phyloP scores from a whole-genome alignment of 2,113 vertebrate species.

The Peromyscus polionotus region DNA sequence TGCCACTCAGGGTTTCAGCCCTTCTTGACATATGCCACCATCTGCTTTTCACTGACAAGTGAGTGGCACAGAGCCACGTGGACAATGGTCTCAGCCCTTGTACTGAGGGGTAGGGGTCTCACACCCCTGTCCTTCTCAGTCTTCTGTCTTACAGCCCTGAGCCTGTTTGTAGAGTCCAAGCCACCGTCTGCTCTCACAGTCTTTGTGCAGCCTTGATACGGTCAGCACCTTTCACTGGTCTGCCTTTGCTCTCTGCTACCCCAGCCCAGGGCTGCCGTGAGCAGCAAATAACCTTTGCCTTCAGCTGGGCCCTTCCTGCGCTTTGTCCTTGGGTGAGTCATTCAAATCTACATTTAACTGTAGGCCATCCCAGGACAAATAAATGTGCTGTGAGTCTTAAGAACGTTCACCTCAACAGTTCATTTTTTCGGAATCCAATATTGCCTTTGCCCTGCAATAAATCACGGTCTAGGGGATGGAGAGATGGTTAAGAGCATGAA shows the following conservation, averaged over 20 bases:
- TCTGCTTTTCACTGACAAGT: neutral
- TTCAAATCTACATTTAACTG: neutral
- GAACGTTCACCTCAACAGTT: neutral
- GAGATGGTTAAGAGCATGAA: neutral
- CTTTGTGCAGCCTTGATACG: neutral
- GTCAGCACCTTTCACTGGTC: neutral
- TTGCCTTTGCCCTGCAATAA: constrained; percentile 15
- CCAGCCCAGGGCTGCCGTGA: neutral
- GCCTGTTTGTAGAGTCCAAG: neutral
- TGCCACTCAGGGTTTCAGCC: fast-evolving
- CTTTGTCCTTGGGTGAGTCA: constrained; percentile 10
- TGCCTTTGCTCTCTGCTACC: neutral
- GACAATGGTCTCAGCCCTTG: neutral
- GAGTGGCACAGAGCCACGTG: neutral
- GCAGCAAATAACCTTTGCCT: constrained; percentile 20
- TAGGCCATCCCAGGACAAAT: neutral
- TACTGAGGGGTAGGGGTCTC: neutral
- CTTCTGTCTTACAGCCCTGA: neutral
- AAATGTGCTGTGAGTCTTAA: neutral
- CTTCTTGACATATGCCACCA: neutral
- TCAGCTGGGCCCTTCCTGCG: neutral
- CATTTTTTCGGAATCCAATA: neutral
- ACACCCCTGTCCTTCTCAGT: neutral
- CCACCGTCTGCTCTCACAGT: neutral
- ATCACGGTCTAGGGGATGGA: neutral